phyloP scores from a whole-genome alignment of 1,140 invertebrate genomes.

The Drosophila sturtevanti region DNA sequence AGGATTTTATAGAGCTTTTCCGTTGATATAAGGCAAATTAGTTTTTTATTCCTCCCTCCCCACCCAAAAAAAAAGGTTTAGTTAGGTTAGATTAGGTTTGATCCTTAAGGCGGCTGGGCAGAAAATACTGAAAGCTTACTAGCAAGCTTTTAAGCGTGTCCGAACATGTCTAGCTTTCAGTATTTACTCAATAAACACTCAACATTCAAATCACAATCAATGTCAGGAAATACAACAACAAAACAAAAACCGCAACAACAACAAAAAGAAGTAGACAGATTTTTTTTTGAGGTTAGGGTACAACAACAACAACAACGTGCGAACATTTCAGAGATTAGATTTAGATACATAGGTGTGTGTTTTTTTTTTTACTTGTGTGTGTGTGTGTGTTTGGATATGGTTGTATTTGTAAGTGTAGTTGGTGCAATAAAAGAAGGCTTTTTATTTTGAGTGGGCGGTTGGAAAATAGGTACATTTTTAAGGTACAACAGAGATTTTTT shows the following conservation, averaged over 20 bases:
- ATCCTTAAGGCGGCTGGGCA: constrained; percentile 21
- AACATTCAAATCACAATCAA: constrained; percentile 22
- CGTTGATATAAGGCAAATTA: neutral
- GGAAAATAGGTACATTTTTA: neutral
- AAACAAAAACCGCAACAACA: constrained; percentile 55
- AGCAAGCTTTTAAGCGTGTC: constrained; percentile 59
- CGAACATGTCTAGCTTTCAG: constrained; percentile 73
- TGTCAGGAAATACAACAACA: constrained; percentile 28
- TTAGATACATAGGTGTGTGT: constrained; percentile 11
- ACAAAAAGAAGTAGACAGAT: constrained; percentile 24
- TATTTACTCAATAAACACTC: constrained; percentile 50
- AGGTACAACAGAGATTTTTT: constrained; percentile 26
- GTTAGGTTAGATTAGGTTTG: neutral
- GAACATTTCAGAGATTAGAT: constrained; percentile 18
- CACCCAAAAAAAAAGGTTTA: neutral
- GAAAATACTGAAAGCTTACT: constrained; percentile 58
- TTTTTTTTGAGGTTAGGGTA: constrained; percentile 43
- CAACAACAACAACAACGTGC: constrained; percentile 33
- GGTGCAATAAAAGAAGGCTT: neutral
- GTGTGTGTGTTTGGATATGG: neutral
- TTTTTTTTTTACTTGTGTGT: neutral
- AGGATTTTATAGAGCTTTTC: neutral
- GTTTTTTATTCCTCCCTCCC: neutral
- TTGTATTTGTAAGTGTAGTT: neutral
- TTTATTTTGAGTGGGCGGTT: constrained; percentile 9